Percentiles rank a stretch among this genome's conserved stretches.
Conservation (phyloP, 1,140 invertebrate genomes). For the Procambarus clarkii region DNA sequence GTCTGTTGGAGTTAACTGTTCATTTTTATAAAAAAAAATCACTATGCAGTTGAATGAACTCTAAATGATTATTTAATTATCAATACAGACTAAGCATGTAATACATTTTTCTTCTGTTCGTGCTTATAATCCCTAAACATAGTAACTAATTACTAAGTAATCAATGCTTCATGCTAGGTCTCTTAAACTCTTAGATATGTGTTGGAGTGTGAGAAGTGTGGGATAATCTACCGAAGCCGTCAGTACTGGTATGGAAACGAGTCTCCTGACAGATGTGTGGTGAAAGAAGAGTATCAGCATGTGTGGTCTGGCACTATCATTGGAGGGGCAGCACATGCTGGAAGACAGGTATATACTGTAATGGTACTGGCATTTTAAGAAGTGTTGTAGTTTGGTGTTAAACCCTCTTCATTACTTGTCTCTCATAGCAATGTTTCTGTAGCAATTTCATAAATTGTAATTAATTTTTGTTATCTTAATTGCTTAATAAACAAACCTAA, state of each 20-base stretch:
- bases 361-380: not conserved
- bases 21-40: no score
- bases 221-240: conserved; percentile 87
- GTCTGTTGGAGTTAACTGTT: no score
- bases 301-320: conserved; percentile 82
- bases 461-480: no score
- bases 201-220: conserved; percentile 88
- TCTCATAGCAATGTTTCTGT: no score
- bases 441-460: no score
- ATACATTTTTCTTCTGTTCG: no score
- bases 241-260: conserved; percentile 92
- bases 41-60: no score
- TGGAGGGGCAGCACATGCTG: conserved; percentile 55
- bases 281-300: conserved; percentile 84
- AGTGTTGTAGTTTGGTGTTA: not conserved
- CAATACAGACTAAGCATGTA: no score
- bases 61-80: no score
- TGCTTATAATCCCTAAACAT: no score
- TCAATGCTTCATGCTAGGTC: not conserved
- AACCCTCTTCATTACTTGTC: not conserved
- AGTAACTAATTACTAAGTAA: no score
- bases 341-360: conserved; percentile 78
- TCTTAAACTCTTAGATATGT: conserved; percentile 78
- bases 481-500: not conserved
- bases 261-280: conserved; percentile 83